These are phyloP conservation scores for Conomelus anceps DNA, from an alignment of 2,888 invertebrate genomes.

Conservation along the genomic window DNA sequence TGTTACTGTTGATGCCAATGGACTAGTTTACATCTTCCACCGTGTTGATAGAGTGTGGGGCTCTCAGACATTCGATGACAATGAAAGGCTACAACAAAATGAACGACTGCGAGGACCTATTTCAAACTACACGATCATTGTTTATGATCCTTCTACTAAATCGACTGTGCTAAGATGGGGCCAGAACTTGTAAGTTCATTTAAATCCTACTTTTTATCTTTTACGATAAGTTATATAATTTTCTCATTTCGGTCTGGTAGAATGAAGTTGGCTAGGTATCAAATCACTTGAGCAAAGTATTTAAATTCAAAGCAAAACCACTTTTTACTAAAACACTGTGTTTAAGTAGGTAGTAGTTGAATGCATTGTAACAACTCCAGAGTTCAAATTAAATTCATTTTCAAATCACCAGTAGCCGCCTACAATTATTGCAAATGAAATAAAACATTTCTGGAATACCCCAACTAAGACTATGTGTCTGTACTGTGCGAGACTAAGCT, in stretches of 20 bases:
- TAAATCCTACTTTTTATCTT: neutral
- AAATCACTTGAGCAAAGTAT: no score
- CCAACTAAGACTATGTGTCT: no score
- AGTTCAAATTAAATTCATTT: no score
- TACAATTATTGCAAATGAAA: no score
- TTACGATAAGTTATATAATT: neutral
- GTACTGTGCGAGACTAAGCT: no score
- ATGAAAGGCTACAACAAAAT: conserved; percentile 45
- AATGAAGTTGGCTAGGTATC: no score
- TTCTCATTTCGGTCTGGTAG: neutral
- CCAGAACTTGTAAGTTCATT: conserved; percentile 53
- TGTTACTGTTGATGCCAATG: conserved; percentile 65
- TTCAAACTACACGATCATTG: conserved; percentile 54
- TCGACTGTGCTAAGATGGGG: conserved; percentile 60
- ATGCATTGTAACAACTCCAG: no score
- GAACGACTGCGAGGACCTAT: conserved; percentile 50
- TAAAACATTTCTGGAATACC: no score
- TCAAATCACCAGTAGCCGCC: no score
- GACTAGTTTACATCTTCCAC: conserved; percentile 74
- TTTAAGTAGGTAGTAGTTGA: no score
- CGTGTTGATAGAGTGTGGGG: conserved; percentile 63
- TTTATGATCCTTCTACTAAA: conserved; percentile 55
- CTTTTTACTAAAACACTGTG: no score
- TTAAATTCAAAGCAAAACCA: no score
- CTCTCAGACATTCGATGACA: conserved; percentile 49